A percentile compares a stretch with the other conserved stretches of the same genome.
Conservation (phyloP, 2,113 vertebrate genomes). For the Cariama cristata region DNA sequence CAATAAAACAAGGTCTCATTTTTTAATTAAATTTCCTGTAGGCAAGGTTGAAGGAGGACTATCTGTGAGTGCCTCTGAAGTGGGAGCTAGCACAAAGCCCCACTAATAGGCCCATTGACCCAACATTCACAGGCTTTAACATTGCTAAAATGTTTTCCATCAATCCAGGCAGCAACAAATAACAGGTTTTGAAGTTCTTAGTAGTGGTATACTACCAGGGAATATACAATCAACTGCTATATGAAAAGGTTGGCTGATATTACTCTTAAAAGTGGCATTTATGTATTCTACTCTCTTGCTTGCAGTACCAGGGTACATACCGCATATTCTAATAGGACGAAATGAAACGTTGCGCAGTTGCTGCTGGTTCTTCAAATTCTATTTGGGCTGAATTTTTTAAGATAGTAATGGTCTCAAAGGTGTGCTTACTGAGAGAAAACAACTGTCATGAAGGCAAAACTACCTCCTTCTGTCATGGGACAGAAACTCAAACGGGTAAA, state of each 20-base stretch:
- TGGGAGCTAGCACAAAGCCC: neutral
- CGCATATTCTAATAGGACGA: neutral
- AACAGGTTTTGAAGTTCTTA: neutral
- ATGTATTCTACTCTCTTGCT: neutral
- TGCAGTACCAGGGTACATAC: neutral
- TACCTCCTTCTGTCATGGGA: neutral
- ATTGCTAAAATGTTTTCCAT: neutral
- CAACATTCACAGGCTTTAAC: neutral
- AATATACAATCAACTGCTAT: neutral
- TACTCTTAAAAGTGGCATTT: neutral
- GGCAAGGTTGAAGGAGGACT: neutral
- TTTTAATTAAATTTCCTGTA: slow-evolving; percentile 9
- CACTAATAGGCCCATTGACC: neutral
- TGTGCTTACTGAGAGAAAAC: neutral
- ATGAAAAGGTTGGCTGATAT: neutral
- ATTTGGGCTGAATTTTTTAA: neutral
- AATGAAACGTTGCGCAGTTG: neutral
- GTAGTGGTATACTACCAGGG: neutral
- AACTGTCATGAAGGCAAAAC: neutral
- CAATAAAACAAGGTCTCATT: neutral
- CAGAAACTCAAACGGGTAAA: neutral
- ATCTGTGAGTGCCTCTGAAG: neutral
- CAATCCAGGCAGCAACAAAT: neutral
- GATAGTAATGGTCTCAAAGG: neutral
- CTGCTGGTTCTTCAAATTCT: neutral